Base-by-base conservation (phyloP, 2,888 invertebrate species). In the Conistra vaccinii region DNA sequence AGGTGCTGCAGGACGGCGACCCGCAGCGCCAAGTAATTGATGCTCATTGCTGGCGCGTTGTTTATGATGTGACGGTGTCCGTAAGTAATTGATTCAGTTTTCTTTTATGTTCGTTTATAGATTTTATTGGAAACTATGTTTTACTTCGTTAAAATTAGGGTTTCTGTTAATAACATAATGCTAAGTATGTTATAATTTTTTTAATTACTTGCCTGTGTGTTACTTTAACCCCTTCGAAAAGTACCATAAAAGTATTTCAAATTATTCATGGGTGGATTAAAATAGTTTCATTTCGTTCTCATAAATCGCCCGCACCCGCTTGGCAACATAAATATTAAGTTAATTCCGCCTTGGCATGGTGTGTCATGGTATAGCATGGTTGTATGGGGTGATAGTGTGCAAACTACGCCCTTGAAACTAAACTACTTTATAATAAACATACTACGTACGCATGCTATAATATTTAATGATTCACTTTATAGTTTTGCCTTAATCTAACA, bases 31-130 rank as follows among this genome's bases (percentile, higher is more conserved):
- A 9, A 5, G 51, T 65, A 3, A 57, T 61, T 53, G 79, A 42
- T 35, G 78, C 35, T 68, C 57, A 35, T 60, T 26, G 72, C 9
- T 32, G 29, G 4, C 39, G 45, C 9, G 55, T 14, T 62, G 72
- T 62, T 63, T 73, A 58, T 42, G 79, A 83, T 66, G 83, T 66
- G 72, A 26, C 66, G 60, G 32, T 26, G n/a, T 51, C n/a, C 53
- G 81, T 78, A 53, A 76, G 81, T 84, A 35, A 69, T 80, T 66
- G 61, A 70, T 60, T 53, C 55, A 10, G 35, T 80, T 57, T 53
- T n/a, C 14, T 69, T 70, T 73, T 65, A 62, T 55, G 14, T 57
- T 55, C 14, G 9, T 45, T 60, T 58, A 23, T 58, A 61, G 29
- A 57, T 29, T 62, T 55, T 51, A 67, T 48, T 77, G 20, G 29